These are phyloP conservation scores for Temnothorax unifasciatus DNA, from an alignment of 2,888 invertebrate species.

Conservation along the genomic window DNA sequence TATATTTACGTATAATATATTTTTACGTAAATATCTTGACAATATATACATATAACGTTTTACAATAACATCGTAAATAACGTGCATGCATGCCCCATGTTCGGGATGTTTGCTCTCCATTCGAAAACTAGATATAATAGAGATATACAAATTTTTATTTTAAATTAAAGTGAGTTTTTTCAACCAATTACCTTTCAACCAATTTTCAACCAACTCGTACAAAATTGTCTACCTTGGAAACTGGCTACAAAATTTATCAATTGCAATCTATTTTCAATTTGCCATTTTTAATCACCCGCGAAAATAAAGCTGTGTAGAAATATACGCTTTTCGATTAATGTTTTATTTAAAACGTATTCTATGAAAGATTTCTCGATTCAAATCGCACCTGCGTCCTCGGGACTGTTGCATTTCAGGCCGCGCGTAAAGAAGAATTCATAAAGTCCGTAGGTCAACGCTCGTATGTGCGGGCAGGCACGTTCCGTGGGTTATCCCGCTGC, in stretches of 20 bases:
- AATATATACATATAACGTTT: not conserved
- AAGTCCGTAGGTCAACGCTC: conserved; percentile 29
- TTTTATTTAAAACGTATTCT: conserved; percentile 12
- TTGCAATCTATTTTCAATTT: conserved; percentile 53
- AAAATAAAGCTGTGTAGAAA: conserved; percentile 36
- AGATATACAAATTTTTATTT: conserved; percentile 27
- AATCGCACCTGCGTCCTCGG: conserved; percentile 14
- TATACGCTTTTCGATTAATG: conserved; percentile 18
- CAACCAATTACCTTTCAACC: conserved; percentile 51
- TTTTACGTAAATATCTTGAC: not conserved
- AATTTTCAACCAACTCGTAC: too few species aligned
- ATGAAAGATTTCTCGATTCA: conserved; percentile 13
- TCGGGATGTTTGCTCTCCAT: not conserved
- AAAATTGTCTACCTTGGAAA: conserved; percentile 41
- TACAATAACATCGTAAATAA: not conserved
- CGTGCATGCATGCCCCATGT: not conserved
- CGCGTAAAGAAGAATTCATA: conserved; percentile 39
- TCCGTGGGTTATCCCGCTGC: conserved; percentile 39
- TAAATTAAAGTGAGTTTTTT: conserved; percentile 37
- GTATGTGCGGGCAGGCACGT: conserved; percentile 37
- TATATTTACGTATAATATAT: not conserved
- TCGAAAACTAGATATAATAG: conserved; percentile 26
- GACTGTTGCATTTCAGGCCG: conserved; percentile 1
- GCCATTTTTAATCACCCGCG: conserved; percentile 30
- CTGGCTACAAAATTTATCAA: conserved; percentile 20